Evolutionary conservation across 2,888 invertebrate species (phyloP), one percentile per base, ranked within the genome.

Genomic region (Drosophila kanekoi): DNA sequence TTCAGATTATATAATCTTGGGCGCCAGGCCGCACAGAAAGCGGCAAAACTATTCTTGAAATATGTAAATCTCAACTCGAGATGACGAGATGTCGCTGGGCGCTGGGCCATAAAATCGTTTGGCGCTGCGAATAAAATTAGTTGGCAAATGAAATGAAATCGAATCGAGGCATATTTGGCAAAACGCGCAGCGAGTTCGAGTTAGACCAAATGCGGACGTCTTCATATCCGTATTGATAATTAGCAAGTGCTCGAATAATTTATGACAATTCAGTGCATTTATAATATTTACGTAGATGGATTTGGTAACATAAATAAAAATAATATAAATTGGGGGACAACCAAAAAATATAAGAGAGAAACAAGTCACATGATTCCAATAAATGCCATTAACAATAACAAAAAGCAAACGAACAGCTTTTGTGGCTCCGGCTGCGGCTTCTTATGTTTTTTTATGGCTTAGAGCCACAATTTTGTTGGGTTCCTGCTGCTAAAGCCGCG

Each of bases 331-430:
- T 52, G 40, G 14, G 14, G 28, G 28, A 28, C 28, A 28, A 8
- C 8, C 28, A 28, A 18, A 18, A 28, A 49, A 49, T n/a, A n/a
- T n/a, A 51, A 65, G 40, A 47, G 53, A 38, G 18, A 62, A 70
- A 59, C 78, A 45, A 43, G 65, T 85, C 84, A 85, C 84, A 89
- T 85, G 88, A 81, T 53, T 52, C 47, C 60, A 57, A 67, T 65
- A 74, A 67, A 78, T 53, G 28, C 23, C 49, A 66, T 56, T 67
- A 71, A 49, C 57, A 53, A 33, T 38, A 60, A 51, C 47, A 44
- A 72, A 79, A 79, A 81, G 57, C 51, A 59, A 87, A 64, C 88
- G 68, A 85, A 81, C 89, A 47, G 59, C 89, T 82, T 82, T 79
- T 76, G 33, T 20, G 20, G 16, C 56, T 16, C n/a, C 48, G 33